phyloP scores from a whole-genome alignment of 2,888 invertebrate species.

The Phortica magna region DNA sequence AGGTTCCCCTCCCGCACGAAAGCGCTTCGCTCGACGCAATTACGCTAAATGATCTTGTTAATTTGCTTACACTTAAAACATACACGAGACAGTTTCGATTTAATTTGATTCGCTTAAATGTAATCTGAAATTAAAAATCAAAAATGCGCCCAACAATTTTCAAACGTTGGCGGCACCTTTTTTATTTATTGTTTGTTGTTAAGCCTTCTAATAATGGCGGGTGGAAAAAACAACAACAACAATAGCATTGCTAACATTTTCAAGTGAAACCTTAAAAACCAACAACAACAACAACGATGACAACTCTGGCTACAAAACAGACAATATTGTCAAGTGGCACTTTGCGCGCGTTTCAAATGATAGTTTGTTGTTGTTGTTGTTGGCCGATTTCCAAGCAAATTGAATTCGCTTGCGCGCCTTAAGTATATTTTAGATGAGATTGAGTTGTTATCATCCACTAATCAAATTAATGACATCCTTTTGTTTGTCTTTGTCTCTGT shows the following conservation, averaged over 20 bases:
- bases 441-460: slow-evolving; percentile 26
- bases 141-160: slow-evolving; percentile 48
- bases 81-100: slow-evolving; percentile 54
- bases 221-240: slow-evolving; percentile 56
- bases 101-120: slow-evolving; percentile 27
- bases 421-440: slow-evolving; percentile 25
- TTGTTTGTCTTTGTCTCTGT: background rate
- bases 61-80: slow-evolving; percentile 64
- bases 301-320: slow-evolving; percentile 45
- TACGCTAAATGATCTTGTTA: slow-evolving; percentile 68
- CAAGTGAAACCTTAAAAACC: slow-evolving; percentile 24
- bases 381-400: slow-evolving; percentile 17
- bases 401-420: slow-evolving; percentile 35
- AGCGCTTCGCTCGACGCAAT: slow-evolving; percentile 45
- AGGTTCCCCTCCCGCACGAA: background rate
- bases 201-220: slow-evolving; percentile 52
- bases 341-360: slow-evolving; percentile 66
- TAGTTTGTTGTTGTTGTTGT: slow-evolving; percentile 46
- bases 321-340: slow-evolving; percentile 68
- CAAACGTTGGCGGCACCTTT: slow-evolving; percentile 43
- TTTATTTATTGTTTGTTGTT: slow-evolving; percentile 32
- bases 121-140: slow-evolving; percentile 39
- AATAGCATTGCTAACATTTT: slow-evolving; percentile 29
- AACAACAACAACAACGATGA: slow-evolving; percentile 36
- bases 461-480: slow-evolving; percentile 19